Percentiles rank a stretch among this genome's conserved stretches.
phyloP scores from a whole-genome alignment of 2,797 vertebrate genomes.

The Poeciliopsis infans region DNA sequence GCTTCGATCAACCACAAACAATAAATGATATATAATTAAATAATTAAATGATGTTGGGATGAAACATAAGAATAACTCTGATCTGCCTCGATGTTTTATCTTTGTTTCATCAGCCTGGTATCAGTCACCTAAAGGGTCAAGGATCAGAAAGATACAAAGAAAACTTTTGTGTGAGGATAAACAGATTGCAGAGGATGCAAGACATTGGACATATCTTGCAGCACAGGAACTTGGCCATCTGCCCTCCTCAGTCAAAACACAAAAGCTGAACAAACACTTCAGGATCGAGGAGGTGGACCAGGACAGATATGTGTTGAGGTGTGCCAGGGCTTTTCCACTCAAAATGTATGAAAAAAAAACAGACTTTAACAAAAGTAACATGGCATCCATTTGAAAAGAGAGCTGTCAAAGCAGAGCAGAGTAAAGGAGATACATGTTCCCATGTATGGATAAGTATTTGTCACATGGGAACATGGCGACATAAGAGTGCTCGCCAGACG shows the following conservation, averaged over 20 bases:
- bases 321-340: constrained; percentile 66
- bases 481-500: constrained; percentile 75
- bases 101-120: constrained; percentile 63
- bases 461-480: constrained; percentile 74
- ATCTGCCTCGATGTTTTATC: constrained; percentile 33
- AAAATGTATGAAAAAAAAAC: constrained; percentile 43
- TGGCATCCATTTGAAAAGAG: constrained; percentile 61
- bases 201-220: constrained; percentile 68
- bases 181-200: constrained; percentile 75
- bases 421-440: constrained; percentile 65
- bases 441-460: constrained; percentile 71
- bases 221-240: constrained; percentile 70
- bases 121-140: constrained; percentile 60
- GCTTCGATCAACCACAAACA: constrained; percentile 37
- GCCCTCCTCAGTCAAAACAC: constrained; percentile 65
- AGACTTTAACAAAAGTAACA: constrained; percentile 64
- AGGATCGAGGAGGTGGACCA: constrained; percentile 75
- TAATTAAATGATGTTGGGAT: constrained; percentile 12
- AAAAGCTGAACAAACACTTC: constrained; percentile 79
- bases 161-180: constrained; percentile 65
- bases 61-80: constrained; percentile 5
- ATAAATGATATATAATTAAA: constrained; percentile 31
- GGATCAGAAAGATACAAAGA: constrained; percentile 69
- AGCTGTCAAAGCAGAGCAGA: constrained; percentile 62
- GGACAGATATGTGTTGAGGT: constrained; percentile 78